Evolutionary conservation across 1,140 invertebrate genomes (phyloP), one percentile per base, ranked within the genome.

Genomic region (Drosophila pandora): DNA sequence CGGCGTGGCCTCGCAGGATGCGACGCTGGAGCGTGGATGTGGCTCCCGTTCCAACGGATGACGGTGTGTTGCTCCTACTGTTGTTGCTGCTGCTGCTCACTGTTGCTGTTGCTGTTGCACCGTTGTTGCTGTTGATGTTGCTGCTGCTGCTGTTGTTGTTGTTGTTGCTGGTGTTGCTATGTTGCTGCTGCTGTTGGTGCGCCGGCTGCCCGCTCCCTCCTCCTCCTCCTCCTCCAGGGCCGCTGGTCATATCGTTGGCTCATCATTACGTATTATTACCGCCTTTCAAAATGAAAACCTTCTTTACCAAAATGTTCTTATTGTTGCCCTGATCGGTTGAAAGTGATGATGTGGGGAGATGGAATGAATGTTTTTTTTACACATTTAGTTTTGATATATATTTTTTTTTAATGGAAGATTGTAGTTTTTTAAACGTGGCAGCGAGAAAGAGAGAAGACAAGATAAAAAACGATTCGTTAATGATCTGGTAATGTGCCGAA

Each of bases 211-310:
- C 79, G 81, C 56, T 73, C 57, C 73, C 76, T 62, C 76, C 77
- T 53, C 55, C 75, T 60, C 81, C 78, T 67, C 88, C 84, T 75
- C 74, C 88, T 79, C 82, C 88, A 87, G 82, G 79, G 79, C 90
- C 90, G 90, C 90, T 88, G 90, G 90, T 90, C 90, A 91, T 91
- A 91, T 91, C 90, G 90, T 90, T 90, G 90, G 90, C 78, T 91
- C 89, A 91, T 91, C 91, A 91, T 91, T 91, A 91, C 90, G 91
- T 91, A 91, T 91, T 91, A 76, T 91, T 91, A 81, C 90, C 78
- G 74, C 91, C 91, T 88, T 91, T 91, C 65, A 91, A 91, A 91
- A 91, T 91, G 90, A 91, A 91, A 90, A 91, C 89, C 83, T 91
- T 91, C 89, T 91, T 91, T 84, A 91, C 90, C 90, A 91, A 90